Percentiles rank a stretch among this genome's conserved stretches.
phyloP scores from a whole-genome alignment of 23 tunicate genomes.

The Styela clava region DNA sequence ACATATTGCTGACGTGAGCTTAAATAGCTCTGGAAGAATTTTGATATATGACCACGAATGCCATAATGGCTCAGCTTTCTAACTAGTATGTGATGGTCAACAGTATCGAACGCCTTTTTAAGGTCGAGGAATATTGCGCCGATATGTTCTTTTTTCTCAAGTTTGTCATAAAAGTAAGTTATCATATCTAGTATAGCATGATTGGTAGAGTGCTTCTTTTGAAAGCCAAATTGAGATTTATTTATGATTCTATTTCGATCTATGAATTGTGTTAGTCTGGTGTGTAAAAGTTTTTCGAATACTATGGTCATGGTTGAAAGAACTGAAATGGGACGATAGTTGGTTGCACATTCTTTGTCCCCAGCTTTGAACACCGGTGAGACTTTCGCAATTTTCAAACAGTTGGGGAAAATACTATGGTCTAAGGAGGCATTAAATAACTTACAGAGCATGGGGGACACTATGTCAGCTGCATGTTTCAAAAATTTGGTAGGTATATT shows the following conservation, averaged over 20 bases:
- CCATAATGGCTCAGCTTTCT: background rate
- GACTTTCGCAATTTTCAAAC: background rate
- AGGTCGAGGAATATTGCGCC: background rate
- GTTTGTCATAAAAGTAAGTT: background rate
- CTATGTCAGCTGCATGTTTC: no score
- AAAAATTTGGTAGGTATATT: no score
- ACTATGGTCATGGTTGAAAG: slow-evolving; percentile 30
- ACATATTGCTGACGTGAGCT: background rate
- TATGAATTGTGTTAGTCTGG: background rate
- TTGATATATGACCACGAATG: background rate
- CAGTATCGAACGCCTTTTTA: background rate
- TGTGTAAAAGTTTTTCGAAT: slow-evolving; percentile 32
- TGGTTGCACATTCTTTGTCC: background rate
- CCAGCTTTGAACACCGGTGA: slow-evolving; percentile 29
- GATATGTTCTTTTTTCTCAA: background rate
- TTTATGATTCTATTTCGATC: background rate
- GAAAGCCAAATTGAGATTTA: background rate
- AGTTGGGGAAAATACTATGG: no score
- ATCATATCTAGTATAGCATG: background rate
- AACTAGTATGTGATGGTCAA: background rate
- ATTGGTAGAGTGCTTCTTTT: background rate
- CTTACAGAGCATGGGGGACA: no score
- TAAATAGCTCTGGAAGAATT: background rate
- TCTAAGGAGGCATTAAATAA: no score
- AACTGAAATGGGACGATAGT: slow-evolving; percentile 36